phyloP scores from a whole-genome alignment of 2,113 vertebrate genomes.

The Syrrhaptes paradoxus region DNA sequence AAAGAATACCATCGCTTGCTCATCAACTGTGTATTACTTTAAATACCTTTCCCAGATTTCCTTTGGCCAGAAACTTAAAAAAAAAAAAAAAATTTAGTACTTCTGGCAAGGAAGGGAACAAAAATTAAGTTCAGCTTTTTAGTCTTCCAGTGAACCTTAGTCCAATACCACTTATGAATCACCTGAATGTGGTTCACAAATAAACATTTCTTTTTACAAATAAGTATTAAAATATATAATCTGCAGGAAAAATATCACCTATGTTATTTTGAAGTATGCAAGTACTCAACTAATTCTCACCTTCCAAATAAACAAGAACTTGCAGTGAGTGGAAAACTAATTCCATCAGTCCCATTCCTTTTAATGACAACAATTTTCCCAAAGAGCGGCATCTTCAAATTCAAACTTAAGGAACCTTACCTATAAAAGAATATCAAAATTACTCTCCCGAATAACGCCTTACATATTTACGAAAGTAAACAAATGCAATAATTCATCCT shows the following conservation, averaged over 20 bases:
- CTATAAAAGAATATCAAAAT: not conserved
- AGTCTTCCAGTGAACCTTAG: not conserved
- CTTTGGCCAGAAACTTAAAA: not conserved
- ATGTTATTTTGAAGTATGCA: accelerated
- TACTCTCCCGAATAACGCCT: not conserved
- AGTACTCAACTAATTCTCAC: conserved; percentile 63
- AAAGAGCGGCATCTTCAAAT: conserved; percentile 81
- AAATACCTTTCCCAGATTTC: not conserved
- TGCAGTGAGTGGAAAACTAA: conserved; percentile 84
- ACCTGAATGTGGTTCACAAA: not conserved
- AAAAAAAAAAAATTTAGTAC: not conserved
- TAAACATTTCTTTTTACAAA: not conserved
- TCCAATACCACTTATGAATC: not conserved
- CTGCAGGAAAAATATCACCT: not conserved
- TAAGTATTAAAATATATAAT: not conserved
- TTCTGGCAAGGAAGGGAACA: not conserved
- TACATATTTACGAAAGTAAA: accelerated
- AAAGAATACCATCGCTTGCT: not conserved
- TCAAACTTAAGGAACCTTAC: not conserved
- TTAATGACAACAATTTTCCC: conserved; percentile 87
- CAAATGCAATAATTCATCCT: accelerated
- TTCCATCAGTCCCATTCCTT: conserved; percentile 84
- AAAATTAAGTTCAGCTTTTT: not conserved
- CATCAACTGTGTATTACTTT: not conserved
- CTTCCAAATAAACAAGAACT: conserved; percentile 87